These are phyloP conservation scores for Drosophila peninsularis DNA, from an alignment of 2,888 invertebrate genomes.

Conservation along the genomic window DNA sequence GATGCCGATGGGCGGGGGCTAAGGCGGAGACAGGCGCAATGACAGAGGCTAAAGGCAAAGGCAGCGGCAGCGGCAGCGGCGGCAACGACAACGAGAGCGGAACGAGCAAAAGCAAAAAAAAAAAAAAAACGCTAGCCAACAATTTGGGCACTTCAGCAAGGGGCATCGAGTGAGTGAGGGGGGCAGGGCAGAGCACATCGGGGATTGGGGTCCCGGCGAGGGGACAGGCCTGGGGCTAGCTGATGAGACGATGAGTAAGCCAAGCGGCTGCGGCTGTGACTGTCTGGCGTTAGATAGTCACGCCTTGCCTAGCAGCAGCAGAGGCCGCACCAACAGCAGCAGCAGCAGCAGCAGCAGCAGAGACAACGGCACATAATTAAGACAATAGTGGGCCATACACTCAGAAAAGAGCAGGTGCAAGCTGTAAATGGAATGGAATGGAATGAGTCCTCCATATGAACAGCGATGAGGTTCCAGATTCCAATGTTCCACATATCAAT, in stretches of 20 bases:
- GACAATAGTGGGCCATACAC: slow-evolving; percentile 61
- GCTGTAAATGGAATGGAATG: background rate
- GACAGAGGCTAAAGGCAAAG: slow-evolving; percentile 10
- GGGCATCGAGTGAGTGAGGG: too few relatives aligned
- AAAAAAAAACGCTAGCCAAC: slow-evolving; percentile 25
- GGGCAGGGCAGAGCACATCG: background rate
- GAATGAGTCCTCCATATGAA: background rate
- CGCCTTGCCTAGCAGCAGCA: slow-evolving; percentile 37
- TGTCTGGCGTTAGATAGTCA: slow-evolving; percentile 70
- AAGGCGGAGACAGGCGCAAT: background rate
- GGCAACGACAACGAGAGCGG: slow-evolving; percentile 53
- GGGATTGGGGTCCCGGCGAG: background rate
- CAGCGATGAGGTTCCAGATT: background rate
- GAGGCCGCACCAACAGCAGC: slow-evolving; percentile 25
- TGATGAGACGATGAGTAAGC: slow-evolving; percentile 65
- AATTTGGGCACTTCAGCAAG: slow-evolving; percentile 20
- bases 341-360: slow-evolving; percentile 32
- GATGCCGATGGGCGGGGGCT: slow-evolving; percentile 33
- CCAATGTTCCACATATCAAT: background rate
- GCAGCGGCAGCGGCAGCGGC: slow-evolving; percentile 2
- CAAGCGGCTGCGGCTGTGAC: slow-evolving; percentile 52
- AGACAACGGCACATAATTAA: slow-evolving; percentile 69
- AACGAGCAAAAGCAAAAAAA: slow-evolving; percentile 26
- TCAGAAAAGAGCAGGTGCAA: slow-evolving; percentile 11
- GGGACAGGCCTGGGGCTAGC: slow-evolving; percentile 4